phyloP scores from a whole-genome alignment of 1,140 invertebrate species.

The Pseudomyrmex dendroicus region DNA sequence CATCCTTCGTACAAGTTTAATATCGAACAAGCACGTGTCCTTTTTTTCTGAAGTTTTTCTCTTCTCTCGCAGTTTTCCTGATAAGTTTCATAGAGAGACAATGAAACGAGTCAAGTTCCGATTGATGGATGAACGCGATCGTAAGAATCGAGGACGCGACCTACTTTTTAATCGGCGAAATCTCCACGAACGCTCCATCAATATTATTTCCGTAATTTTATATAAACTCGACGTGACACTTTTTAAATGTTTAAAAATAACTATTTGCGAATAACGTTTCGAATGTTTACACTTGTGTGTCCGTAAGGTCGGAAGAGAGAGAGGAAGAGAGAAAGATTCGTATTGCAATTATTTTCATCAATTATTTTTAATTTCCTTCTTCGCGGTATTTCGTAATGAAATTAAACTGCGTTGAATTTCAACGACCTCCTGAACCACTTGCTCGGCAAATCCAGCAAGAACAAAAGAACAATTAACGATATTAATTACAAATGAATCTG shows the following conservation, averaged over 20 bases:
- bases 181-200: conserved; percentile 43
- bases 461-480: too few species aligned
- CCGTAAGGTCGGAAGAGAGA: too few species aligned
- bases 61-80: background rate
- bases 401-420: too few species aligned
- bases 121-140: conserved; percentile 62
- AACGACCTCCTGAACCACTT: too few species aligned
- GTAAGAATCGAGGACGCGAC: conserved; percentile 66
- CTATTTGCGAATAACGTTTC: background rate
- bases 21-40: background rate
- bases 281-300: background rate
- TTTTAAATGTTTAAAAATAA: conserved; percentile 19
- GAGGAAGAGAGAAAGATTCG: background rate
- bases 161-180: conserved; percentile 59
- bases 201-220: conserved; percentile 50
- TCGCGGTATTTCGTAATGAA: too few species aligned
- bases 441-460: too few species aligned
- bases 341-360: background rate
- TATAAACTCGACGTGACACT: background rate
- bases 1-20: background rate
- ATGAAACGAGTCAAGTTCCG: conserved; percentile 49
- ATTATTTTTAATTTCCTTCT: too few species aligned
- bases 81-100: background rate
- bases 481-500: too few species aligned
- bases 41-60: background rate